Evolutionary conservation across 1,140 invertebrate genomes (phyloP), one percentile per base, ranked within the genome.

Genomic region (Leptestheria dahalacensis): DNA sequence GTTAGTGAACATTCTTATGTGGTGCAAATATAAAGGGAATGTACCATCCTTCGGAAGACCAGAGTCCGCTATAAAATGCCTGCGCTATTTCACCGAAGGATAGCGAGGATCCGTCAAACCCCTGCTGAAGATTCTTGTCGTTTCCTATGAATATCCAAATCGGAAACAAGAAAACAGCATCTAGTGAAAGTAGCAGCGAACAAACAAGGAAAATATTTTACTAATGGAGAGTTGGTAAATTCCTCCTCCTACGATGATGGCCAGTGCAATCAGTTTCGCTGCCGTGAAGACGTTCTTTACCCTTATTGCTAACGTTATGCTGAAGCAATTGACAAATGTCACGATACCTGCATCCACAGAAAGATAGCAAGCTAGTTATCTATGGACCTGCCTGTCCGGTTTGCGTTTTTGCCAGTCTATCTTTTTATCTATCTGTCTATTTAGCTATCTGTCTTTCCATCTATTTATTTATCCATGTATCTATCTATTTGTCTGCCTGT

Each of bases 21-120:
- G n/a, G n/a, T n/a, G n/a, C n/a, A n/a, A n/a, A n/a, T n/a, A n/a
- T n/a, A n/a, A n/a, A n/a, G n/a, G n/a, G n/a, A n/a, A n/a, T 10
- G 48, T 63, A 70, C 91, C 92, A 99, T 64, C 95, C 96, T 72
- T 98, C 94, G 73, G 99, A 99, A 23, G 95, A 94, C 89, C 97
- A 99, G 1, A 99, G 77, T 26, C 93, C 94, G 9, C 87, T 92
- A 73, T 97, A 97, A 76, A 98, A 98, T 46, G 92, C 94, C 9
- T 91, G 89, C 6, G 92, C 92, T 54, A 96, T 82, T 72, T 87
- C 85, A 23, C 91, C 91, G 64, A 93, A 68, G 41, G 83, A 83
- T 15, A 75, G 77, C 59, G 82, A 77, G n/a, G 84, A 85, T 6
- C 48, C 48, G 21, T 83, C 82, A 73, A 96, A 97, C 64, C 90